phyloP scores from a whole-genome alignment of 1,140 invertebrate genomes.

The Meloidogyne chitwoodi region DNA sequence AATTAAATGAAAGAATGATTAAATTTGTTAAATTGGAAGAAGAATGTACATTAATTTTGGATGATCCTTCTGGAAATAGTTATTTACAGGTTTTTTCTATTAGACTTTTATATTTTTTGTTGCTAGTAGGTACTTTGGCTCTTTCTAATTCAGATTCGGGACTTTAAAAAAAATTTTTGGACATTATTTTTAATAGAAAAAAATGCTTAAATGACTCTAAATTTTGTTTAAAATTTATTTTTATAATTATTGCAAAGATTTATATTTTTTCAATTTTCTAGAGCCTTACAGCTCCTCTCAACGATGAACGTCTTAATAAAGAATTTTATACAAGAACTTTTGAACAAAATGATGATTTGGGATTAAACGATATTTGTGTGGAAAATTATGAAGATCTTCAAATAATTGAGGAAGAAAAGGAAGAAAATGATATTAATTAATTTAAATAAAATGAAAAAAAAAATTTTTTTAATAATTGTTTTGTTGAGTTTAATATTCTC shows the following conservation, averaged over 20 bases:
- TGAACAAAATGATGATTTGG: conserved; percentile 91
- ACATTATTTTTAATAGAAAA: too few species aligned
- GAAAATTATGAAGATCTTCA: conserved; percentile 66
- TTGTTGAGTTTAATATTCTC: too few species aligned
- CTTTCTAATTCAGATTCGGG: too few species aligned
- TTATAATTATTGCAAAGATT: too few species aligned
- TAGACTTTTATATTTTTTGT: background rate
- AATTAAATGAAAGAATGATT: conserved; percentile 43
- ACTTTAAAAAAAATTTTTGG: too few species aligned
- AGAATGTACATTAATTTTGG: conserved; percentile 75
- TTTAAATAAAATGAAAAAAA: background rate
- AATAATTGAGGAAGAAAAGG: conserved; percentile 36
- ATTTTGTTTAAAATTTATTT: too few species aligned
- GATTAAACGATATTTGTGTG: conserved; percentile 92
- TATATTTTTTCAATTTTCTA: conserved; percentile 52
- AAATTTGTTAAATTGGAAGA: conserved; percentile 65
- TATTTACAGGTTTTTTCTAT: conserved; percentile 77
- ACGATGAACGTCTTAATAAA: conserved; percentile 72
- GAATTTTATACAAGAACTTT: conserved; percentile 76
- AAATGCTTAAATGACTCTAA: too few species aligned
- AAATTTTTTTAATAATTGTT: background rate
- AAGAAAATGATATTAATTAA: background rate
- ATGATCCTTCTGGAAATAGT: conserved; percentile 94
- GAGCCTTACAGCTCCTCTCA: conserved; percentile 72
- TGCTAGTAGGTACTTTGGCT: background rate